phyloP scores from a whole-genome alignment of 2,113 vertebrate species.

The Tylochromis polylepis region DNA sequence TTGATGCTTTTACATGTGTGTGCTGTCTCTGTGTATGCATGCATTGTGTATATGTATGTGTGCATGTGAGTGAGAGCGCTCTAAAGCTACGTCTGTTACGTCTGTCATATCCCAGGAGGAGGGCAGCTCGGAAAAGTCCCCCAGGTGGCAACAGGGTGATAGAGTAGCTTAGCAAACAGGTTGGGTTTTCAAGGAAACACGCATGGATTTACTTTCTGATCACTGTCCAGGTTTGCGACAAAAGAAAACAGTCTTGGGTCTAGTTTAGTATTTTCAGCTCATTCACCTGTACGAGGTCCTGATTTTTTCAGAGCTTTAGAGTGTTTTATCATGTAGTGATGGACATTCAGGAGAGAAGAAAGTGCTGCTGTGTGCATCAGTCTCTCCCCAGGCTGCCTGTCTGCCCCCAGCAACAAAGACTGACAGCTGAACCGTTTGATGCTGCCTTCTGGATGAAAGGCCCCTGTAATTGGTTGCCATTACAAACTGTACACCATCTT shows the following conservation, averaged over 20 bases:
- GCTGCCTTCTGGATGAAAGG: slow-evolving; percentile 57
- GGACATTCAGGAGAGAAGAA: background rate
- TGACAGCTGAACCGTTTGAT: slow-evolving; percentile 45
- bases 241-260: background rate
- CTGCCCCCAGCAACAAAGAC: slow-evolving; percentile 42
- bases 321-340: slow-evolving; percentile 15
- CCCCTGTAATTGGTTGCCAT: slow-evolving; percentile 63
- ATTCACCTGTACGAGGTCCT: slow-evolving; percentile 3
- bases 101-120: slow-evolving; percentile 35
- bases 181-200: background rate
- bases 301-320: background rate
- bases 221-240: background rate
- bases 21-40: slow-evolving; percentile 3
- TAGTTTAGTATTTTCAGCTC: background rate
- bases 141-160: slow-evolving; percentile 33
- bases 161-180: slow-evolving; percentile 9
- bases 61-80: background rate
- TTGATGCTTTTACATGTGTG: slow-evolving; percentile 38
- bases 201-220: background rate
- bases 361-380: slow-evolving; percentile 16
- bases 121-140: slow-evolving; percentile 11
- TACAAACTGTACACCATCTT: slow-evolving; percentile 35
- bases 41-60: background rate
- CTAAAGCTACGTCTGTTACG: slow-evolving; percentile 20
- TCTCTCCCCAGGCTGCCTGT: slow-evolving; percentile 4